Evolutionary conservation across 53 echinoderm and acorn worm species (phyloP).

Genomic region (Glandiceps talaboti): DNA sequence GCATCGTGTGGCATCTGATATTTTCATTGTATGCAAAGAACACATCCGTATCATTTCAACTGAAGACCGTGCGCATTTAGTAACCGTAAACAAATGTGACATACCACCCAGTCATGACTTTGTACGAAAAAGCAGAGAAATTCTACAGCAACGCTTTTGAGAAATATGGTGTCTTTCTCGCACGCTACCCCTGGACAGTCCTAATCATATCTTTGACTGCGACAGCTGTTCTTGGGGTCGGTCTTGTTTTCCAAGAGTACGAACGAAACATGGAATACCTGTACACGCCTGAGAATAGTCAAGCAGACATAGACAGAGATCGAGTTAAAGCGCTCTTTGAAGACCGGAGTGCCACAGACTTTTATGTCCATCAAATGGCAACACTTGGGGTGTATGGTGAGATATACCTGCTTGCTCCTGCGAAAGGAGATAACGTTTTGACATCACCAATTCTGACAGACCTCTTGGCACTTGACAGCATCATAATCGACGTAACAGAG

Average conservation of each 20-base stretch:
- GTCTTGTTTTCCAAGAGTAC: neutral
- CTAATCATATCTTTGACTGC: neutral
- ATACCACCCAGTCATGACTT: too few relatives aligned
- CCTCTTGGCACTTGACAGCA: neutral
- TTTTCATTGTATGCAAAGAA: too few relatives aligned
- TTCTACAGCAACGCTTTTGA: neutral
- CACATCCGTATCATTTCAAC: too few relatives aligned
- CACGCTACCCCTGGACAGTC: neutral
- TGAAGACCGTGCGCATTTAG: too few relatives aligned
- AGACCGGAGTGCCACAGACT: neutral
- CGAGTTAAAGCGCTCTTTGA: neutral
- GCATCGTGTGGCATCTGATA: too few relatives aligned
- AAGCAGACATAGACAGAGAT: neutral
- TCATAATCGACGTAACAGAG: neutral
- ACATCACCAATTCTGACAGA: neutral
- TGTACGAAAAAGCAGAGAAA: neutral
- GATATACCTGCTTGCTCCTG: neutral
- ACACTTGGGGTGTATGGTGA: neutral
- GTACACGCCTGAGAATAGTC: neutral
- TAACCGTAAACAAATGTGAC: too few relatives aligned
- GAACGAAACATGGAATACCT: neutral
- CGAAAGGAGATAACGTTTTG: neutral
- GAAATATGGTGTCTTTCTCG: neutral
- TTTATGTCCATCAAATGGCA: neutral
- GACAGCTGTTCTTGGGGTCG: neutral